phyloP scores from a whole-genome alignment of 2,113 vertebrate species.

The Gorsachius goisagi region DNA sequence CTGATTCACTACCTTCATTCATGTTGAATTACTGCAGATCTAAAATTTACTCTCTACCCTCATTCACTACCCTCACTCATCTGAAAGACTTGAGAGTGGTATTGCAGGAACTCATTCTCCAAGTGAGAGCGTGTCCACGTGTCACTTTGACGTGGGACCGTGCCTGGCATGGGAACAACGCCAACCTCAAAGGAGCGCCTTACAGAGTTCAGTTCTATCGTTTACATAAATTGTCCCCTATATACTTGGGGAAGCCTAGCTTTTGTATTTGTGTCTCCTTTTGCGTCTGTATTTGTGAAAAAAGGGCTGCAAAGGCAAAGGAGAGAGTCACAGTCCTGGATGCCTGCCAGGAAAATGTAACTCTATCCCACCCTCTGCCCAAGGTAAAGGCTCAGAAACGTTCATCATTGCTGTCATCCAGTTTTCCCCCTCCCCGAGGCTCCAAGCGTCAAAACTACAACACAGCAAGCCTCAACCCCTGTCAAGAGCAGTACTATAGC shows the following conservation, averaged over 20 bases:
- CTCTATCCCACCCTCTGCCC: neutral
- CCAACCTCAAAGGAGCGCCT: neutral
- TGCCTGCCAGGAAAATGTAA: neutral
- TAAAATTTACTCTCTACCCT: neutral
- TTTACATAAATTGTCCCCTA: neutral
- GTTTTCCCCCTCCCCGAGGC: neutral
- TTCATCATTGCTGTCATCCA: neutral
- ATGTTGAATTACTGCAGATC: neutral
- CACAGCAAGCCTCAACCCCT: neutral
- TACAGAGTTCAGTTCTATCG: accelerated
- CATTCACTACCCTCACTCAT: neutral
- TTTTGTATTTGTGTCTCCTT: neutral
- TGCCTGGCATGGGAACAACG: neutral
- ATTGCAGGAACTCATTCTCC: neutral
- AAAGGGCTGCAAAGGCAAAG: neutral
- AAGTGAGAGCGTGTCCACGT: neutral
- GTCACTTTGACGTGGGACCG: accelerated
- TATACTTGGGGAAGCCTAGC: neutral
- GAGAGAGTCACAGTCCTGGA: neutral
- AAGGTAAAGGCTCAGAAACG: neutral
- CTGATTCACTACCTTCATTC: neutral
- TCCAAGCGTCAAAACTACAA: neutral
- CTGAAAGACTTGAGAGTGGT: neutral
- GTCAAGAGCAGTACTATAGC: neutral
- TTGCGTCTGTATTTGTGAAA: neutral